Percentiles rank a stretch among this genome's conserved stretches.
These are phyloP conservation scores for Pollenia angustigena DNA, from an alignment of 2,888 invertebrate genomes.

Conservation along the genomic window DNA sequence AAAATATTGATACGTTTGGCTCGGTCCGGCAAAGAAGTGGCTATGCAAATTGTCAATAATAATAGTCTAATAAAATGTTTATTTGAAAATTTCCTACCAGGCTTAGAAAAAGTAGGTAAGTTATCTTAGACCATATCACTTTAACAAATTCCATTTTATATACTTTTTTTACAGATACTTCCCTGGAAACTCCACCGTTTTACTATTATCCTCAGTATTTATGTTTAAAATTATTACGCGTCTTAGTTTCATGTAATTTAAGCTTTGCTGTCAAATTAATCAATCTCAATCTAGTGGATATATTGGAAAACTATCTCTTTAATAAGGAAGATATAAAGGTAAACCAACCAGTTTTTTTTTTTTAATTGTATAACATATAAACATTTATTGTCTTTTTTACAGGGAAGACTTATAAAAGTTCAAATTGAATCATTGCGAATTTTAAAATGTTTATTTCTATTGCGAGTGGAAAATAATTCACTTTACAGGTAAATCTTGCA, in stretches of 20 bases:
- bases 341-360: neutral
- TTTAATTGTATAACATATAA: neutral
- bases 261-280: constrained; percentile 79
- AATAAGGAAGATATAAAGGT: constrained; percentile 81
- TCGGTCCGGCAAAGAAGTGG: constrained; percentile 90
- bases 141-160: neutral
- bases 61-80: constrained; percentile 88
- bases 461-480: constrained; percentile 78
- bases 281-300: constrained; percentile 78
- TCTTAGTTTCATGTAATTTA: constrained; percentile 87
- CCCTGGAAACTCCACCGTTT: constrained; percentile 79
- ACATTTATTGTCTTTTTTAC: constrained; percentile 61
- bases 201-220: constrained; percentile 88
- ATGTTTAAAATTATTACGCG: constrained; percentile 90
- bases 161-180: constrained; percentile 71
- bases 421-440: constrained; percentile 86
- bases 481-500: constrained; percentile 80
- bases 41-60: constrained; percentile 87
- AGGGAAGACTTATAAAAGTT: constrained; percentile 83
- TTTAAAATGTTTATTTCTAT: constrained; percentile 80
- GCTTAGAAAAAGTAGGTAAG: constrained; percentile 77
- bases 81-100: constrained; percentile 85
- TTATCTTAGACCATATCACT: constrained; percentile 19
- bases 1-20: constrained; percentile 92
- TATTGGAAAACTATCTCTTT: constrained; percentile 80